Evolutionary conservation across 2,888 invertebrate species (phyloP).

Genomic region (Mechanitis messenoides): DNA sequence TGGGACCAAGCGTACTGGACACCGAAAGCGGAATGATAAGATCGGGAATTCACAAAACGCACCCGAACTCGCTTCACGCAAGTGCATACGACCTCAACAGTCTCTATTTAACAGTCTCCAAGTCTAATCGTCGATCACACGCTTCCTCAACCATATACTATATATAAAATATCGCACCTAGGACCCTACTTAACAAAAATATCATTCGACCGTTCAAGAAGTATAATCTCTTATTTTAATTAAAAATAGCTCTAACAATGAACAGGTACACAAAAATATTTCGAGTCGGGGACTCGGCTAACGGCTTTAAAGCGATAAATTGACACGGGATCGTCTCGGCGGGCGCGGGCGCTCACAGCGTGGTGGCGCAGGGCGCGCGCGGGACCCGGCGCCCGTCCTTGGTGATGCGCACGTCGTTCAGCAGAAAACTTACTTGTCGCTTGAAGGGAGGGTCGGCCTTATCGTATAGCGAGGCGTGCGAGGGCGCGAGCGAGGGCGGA

Average conservation of each 20-base stretch:
- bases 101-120: constrained; percentile 70
- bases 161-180: constrained; percentile 64
- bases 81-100: constrained; percentile 67
- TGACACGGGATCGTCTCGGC: constrained; percentile 59
- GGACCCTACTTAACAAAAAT: constrained; percentile 75
- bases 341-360: constrained; percentile 48
- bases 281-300: constrained; percentile 65
- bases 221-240: constrained; percentile 69
- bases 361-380: constrained; percentile 57
- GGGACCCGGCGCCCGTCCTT: constrained; percentile 77
- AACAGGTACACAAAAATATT: constrained; percentile 73
- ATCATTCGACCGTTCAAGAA: constrained; percentile 67
- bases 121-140: constrained; percentile 59
- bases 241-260: constrained; percentile 74
- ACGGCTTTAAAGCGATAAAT: constrained; percentile 73
- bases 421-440: constrained; percentile 91
- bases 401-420: constrained; percentile 86
- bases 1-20: constrained; percentile 62
- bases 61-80: constrained; percentile 58
- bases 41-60: constrained; percentile 54
- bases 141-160: constrained; percentile 62
- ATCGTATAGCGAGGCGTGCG: constrained; percentile 78
- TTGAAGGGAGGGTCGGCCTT: constrained; percentile 81
- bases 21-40: constrained; percentile 73
- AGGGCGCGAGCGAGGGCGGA: constrained; percentile 73